phyloP scores from a whole-genome alignment of 1,140 invertebrate species.

The Penaeus indicus region DNA sequence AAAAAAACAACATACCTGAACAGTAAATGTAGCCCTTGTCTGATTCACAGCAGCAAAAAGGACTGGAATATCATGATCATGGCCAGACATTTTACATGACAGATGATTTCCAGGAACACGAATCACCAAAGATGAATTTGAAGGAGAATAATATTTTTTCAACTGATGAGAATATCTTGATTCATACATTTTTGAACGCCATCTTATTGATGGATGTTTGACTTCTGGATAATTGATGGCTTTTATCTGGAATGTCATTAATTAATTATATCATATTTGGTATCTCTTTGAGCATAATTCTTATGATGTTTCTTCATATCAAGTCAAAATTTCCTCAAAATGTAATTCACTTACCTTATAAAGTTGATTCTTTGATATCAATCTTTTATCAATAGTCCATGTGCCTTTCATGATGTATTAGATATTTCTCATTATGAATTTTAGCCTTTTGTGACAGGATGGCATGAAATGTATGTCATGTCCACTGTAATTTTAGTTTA shows the following conservation, averaged over 20 bases:
- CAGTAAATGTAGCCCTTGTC: background rate
- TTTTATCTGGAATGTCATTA: background rate
- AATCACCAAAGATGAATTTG: slow-evolving; percentile 8
- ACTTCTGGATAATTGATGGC: background rate
- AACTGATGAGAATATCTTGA: background rate
- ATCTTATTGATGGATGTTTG: background rate
- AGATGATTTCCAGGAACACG: background rate
- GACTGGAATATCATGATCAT: background rate
- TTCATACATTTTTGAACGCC: background rate
- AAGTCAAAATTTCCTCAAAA: too few relatives aligned
- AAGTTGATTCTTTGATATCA: too few relatives aligned
- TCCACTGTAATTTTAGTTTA: too few relatives aligned
- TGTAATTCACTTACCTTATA: too few relatives aligned
- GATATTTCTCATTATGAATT: too few relatives aligned
- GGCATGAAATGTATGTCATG: too few relatives aligned
- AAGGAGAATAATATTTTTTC: slow-evolving; percentile 19
- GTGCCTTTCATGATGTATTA: too few relatives aligned
- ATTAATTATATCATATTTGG: background rate
- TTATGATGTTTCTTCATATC: too few relatives aligned
- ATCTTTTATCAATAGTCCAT: too few relatives aligned
- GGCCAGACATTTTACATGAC: background rate
- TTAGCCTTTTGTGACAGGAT: too few relatives aligned
- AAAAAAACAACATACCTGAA: background rate
- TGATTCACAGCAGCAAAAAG: slow-evolving; percentile 6
- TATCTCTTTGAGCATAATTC: background rate